Base-by-base conservation (phyloP, 1,140 invertebrate genomes). In the Drosophila watanabei region DNA sequence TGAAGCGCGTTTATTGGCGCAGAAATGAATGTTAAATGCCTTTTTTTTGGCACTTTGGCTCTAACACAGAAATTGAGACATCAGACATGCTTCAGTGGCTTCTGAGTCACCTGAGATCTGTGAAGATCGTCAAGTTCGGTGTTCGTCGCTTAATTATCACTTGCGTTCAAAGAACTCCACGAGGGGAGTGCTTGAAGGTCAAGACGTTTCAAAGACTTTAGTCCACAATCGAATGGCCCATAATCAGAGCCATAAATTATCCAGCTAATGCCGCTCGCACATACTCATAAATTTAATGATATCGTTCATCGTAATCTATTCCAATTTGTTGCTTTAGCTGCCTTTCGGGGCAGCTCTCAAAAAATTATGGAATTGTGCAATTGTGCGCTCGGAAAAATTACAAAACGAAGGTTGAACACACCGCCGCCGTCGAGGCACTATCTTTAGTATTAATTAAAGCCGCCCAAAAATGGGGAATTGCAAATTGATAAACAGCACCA, bases 371-470 rank as follows among this genome's bases (percentile, higher is more conserved):
- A 84, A 80, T 80, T 65, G 82, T 84, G 81, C 81, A 75, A 82
- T 57, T 57, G 76, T 57, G 76, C 81, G 62, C 61, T 80, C 45
- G n/a, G 13, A 66, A 83, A 82, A 84, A 84, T 85, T 68, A 65
- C 52, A 75, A 39, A 71, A 9, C 65, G 81, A 88, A 88, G 81
- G 85, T 60, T 81, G 28, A 58, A 75, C 52, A 81, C 78, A 79
- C 30, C 30, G 35, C 60, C 11, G 39, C 24, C 43, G 39, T 18
- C 43, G 51, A 46, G 66, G 48, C 85, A 81, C 84, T 88, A 88
- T 84, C 84, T 88, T 80, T 79, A 85, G 85, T 89, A 79, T 88
- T 88, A 88, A 88, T 88, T 88, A 88, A 88, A 88, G 88, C 45
- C 57, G 59, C 79, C 84, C 54, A 57, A 65, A 89, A 88, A 89